These are phyloP conservation scores for Bagarius yarrelli DNA, from an alignment of 2,113 vertebrate species.

Conservation along the genomic window DNA sequence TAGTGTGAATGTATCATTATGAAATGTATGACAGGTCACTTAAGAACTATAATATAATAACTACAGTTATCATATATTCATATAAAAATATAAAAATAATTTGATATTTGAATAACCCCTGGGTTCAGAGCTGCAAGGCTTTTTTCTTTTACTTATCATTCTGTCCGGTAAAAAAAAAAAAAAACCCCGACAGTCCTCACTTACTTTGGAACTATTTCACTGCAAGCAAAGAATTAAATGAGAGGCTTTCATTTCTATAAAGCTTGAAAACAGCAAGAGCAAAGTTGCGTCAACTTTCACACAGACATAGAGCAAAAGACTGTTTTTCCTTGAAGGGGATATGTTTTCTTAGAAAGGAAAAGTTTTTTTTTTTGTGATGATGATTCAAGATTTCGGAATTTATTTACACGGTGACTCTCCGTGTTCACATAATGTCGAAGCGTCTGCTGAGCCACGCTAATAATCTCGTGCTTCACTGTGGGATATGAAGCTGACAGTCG, in stretches of 20 bases:
- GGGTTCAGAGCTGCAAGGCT: neutral
- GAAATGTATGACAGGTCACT: neutral
- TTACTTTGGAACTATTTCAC: neutral
- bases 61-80: neutral
- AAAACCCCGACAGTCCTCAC: neutral
- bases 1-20: neutral
- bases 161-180: neutral
- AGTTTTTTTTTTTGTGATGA: neutral
- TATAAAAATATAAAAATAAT: neutral
- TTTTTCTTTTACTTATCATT: neutral
- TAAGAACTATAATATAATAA: neutral
- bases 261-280: neutral
- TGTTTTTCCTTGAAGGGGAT: neutral
- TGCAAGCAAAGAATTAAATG: slow-evolving; percentile 1
- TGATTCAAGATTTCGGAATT: slow-evolving; percentile 14
- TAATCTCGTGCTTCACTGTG: slow-evolving; percentile 28
- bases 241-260: neutral
- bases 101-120: neutral
- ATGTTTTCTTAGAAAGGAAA: slow-evolving; percentile 8
- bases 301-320: neutral
- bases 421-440: slow-evolving; percentile 5
- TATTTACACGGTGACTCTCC: slow-evolving; percentile 17
- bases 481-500: slow-evolving; percentile 36
- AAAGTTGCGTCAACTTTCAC: slow-evolving; percentile 1
- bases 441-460: slow-evolving; percentile 19